Base-by-base conservation (phyloP, 2,888 invertebrate species). In the Glyphotaelius pellucidus region DNA sequence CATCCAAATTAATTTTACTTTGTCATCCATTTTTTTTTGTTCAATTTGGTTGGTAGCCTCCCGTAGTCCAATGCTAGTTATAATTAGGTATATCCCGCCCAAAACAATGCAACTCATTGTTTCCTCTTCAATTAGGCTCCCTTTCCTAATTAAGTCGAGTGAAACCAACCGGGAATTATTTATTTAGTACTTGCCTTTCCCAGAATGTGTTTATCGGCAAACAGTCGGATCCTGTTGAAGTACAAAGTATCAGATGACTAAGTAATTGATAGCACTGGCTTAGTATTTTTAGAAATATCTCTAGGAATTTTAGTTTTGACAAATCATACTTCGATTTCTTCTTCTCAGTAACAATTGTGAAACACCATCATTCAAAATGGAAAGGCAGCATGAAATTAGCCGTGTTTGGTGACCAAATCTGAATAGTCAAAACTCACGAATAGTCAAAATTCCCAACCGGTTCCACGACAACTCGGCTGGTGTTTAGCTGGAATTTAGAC, bases 61-160 rank as follows among this genome's bases (percentile, higher is more conserved):
- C n/a, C 11, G n/a, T 67, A 67, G 67, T n/a, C 67, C 7, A 25
- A 67, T 67, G 9, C 67, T 25, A n/a, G 67, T n/a, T 25, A 67
- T 67, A 67, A 67, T 67, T 67, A 67, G 25, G 25, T 67, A n/a
- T n/a, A 25, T 67, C 67, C 67, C 67, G 25, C 67, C 35, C 83
- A 83, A 83, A 83, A 83, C 32, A 83, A 35, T 35, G 35, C 83
- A 83, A 83, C 35, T 83, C 83, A 35, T 83, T 38, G 83, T 38
- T 35, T 83, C 83, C 35, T 83, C 19, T 35, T 35, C 35, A 83
- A 83, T 32, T 83, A 25, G 11, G 2, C 35, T 83, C 35, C 83
- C 83, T 35, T 83, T 83, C 83, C 83, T 83, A 25, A 83, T 83
- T 83, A 83, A 32, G 35, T 25, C 83, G 83, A 67, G 7, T 67